Base-by-base conservation (phyloP, 2,888 invertebrate species). In the Philereme transversata region DNA sequence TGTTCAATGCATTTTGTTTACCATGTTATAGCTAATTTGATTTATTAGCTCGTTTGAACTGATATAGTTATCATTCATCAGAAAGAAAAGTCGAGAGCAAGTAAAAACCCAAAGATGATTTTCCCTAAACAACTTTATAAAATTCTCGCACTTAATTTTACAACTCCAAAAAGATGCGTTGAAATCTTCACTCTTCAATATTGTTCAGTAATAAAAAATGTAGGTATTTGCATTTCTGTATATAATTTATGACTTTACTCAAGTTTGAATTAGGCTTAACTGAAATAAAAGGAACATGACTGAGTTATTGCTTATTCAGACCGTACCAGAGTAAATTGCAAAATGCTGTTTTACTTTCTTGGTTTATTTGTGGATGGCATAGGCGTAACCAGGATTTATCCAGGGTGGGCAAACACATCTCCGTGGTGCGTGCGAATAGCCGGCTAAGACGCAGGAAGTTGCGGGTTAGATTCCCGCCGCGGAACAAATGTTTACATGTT, bases 1-100 rank as follows among this genome's bases (percentile, higher is more conserved):
- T 65, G 57, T 65, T 61, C 40, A 60, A 45, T 51, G 47, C 41
- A 43, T 47, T 57, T 59, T 62, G 55, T 62, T 64, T 59, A 59
- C 40, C 35, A 61, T 51, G 54, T 45, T 56, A 36, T 50, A 51
- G 49, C 51, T 51, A 60, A 64, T 54, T 60, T 58, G 51, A 52
- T 60, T 51, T 48, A 54, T 61, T 38, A 61, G 43, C 55, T 49
- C 40, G 43, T 58, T 60, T 41, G 43, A 35, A 44, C 52, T 40
- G 41, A 59, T 56, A 52, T 52, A 63, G 51, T 59, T 57, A 60
- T 59, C 59, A 63, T 53, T 44, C 48, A 46, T 35, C 40, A 7
- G 8, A 10, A 43, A 40, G 36, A 6, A 36, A 36, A 36, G 7
- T 6, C 36, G 36, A 36, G 1, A 41, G 9, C 41, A 6, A 9